Conservation (phyloP, 1,140 invertebrate species). For the Plutomurus gul region DNA sequence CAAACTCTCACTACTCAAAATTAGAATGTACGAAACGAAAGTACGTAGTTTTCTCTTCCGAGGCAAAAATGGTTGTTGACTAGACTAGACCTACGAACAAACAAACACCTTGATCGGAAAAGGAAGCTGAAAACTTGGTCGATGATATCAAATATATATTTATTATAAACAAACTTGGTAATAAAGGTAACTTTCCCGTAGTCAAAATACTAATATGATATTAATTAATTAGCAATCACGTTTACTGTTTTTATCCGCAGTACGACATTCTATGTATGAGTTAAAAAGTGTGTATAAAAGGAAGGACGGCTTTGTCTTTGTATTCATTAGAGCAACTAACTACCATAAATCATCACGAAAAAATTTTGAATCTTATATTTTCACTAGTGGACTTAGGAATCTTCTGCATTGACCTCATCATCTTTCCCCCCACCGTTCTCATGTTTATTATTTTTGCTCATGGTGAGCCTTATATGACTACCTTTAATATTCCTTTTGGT, state of each 20-base stretch:
- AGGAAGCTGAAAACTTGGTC: background rate
- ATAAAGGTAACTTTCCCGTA: constrained; percentile 24
- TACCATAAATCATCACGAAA: no score
- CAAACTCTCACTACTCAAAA: background rate
- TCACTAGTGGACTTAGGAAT: background rate
- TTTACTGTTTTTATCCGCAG: no score
- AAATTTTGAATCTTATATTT: background rate
- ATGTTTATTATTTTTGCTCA: background rate
- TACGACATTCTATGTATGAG: background rate
- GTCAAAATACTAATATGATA: constrained; percentile 6
- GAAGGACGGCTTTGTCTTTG: constrained; percentile 9
- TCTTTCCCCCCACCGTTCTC: background rate
- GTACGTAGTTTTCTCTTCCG: constrained; percentile 23
- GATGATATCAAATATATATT: no score
- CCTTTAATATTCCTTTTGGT: constrained; percentile 13
- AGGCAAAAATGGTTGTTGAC: constrained; percentile 28
- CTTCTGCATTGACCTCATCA: background rate
- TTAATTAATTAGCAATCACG: no score
- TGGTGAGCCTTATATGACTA: background rate
- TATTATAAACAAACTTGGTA: constrained; percentile 23
- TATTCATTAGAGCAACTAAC: background rate
- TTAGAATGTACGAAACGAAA: constrained; percentile 14
- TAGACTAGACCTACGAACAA: constrained; percentile 26
- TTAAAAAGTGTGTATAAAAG: background rate
- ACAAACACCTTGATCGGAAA: constrained; percentile 26